Conservation (phyloP, 2,888 invertebrate genomes). For the Gerris lacustris region DNA sequence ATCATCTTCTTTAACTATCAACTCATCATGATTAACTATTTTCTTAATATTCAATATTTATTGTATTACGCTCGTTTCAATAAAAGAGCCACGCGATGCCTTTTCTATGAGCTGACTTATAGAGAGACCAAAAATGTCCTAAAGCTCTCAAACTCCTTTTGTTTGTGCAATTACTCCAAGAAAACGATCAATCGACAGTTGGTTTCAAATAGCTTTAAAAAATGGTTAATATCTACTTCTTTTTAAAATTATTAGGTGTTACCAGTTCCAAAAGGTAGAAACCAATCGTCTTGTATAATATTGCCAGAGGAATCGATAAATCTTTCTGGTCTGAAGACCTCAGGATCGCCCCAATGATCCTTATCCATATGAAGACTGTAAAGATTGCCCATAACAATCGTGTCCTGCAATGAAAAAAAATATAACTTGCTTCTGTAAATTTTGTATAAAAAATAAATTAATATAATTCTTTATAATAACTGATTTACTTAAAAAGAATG, state of each 20-base stretch:
- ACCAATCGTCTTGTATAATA: constrained; percentile 33
- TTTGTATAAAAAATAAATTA: not conserved
- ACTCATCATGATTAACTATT: no score
- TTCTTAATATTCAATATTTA: no score
- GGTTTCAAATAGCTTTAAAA: no score
- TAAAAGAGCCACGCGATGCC: no score
- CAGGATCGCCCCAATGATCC: constrained; percentile 48
- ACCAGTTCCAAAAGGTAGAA: constrained; percentile 39
- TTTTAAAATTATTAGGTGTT: not conserved
- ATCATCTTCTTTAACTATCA: no score
- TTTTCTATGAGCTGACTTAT: no score
- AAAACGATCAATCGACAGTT: no score
- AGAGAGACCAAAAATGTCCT: no score
- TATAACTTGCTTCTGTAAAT: not conserved
- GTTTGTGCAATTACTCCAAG: no score
- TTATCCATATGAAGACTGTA: constrained; percentile 47
- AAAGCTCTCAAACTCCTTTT: no score
- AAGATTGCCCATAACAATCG: constrained; percentile 43
- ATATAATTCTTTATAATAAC: not conserved
- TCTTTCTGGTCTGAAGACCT: constrained; percentile 50
- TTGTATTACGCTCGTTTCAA: no score
- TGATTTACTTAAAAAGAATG: not conserved
- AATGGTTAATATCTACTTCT: no score
- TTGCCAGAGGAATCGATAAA: constrained; percentile 40
- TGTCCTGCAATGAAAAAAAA: constrained; percentile 34